Base-by-base conservation (phyloP, 1,140 invertebrate species). In the Holcopasites calliopsidis region DNA sequence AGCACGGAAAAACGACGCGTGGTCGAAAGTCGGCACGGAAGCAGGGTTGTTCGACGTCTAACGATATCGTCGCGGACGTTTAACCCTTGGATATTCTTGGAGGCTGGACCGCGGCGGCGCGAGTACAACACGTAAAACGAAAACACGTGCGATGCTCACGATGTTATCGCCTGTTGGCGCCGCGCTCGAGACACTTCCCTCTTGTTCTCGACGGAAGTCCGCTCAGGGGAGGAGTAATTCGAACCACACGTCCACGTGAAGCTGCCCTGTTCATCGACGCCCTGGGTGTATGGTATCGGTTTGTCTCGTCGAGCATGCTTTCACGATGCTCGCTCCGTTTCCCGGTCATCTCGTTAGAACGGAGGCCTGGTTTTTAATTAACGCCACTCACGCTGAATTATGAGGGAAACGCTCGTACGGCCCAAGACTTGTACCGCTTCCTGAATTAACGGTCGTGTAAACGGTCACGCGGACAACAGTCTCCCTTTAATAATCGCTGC, bases 141-240 rank as follows among this genome's bases (percentile, higher is more conserved):
- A 88, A 88, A 88, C 88, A 89, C 85, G 83, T 88, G 88, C 79
- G 85, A 88, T 85, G 80, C 82, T 70, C 47, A n/a, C 74, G 88
- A 88, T 88, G 83, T 69, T 88, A 88, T 89, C 87, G 54, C 78
- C 57, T 50, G 54, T 66, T 76, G 82, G 84, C 82, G 84, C 84
- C 79, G 69, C 65, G 73, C 26, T 77, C 60, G 64, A 83, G 78
- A 71, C 58, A 73, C 79, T 84, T 82, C 72, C 64, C 60, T 78
- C 77, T 77, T 77, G 82, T 80, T 85, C 79, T 84, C 80, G 79
- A 61, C 87, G 87, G 88, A 88, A 88, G 87, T 89, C 64, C 85
- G 83, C 84, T 64, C 77, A 61, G 76, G 82, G 81, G 83, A 83
- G 77, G 80, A 87, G 85, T 85, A 87, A 88, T 88, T 87, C 83